phyloP scores from a whole-genome alignment of 2,888 invertebrate genomes.

The Cistogaster globosa region DNA sequence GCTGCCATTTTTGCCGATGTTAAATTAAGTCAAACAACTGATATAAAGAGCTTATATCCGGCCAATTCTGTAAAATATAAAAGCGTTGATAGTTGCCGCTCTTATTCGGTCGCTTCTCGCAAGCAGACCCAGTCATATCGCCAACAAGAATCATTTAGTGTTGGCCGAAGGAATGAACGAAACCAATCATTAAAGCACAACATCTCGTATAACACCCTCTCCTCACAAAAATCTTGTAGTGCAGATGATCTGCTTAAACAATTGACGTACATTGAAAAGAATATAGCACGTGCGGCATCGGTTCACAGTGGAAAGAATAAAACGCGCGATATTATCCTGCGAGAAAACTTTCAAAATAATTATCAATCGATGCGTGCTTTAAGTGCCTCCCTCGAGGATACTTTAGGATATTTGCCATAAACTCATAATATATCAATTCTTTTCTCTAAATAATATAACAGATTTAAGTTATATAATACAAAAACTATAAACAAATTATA shows the following conservation, averaged over 20 bases:
- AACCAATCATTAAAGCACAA: slow-evolving; percentile 69
- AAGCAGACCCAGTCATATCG: slow-evolving; percentile 74
- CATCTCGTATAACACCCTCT: slow-evolving; percentile 69
- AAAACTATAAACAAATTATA: neutral
- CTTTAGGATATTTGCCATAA: slow-evolving; percentile 83
- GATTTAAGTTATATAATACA: neutral
- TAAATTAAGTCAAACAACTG: slow-evolving; percentile 88
- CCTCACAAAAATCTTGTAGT: slow-evolving; percentile 79
- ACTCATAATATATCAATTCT: neutral
- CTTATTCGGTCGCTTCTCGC: slow-evolving; percentile 74
- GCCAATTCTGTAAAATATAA: slow-evolving; percentile 47
- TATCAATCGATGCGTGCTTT: slow-evolving; percentile 82
- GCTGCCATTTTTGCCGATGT: slow-evolving; percentile 93
- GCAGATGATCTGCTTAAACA: slow-evolving; percentile 81
- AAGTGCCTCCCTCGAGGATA: slow-evolving; percentile 83
- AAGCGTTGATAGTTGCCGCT: slow-evolving; percentile 75
- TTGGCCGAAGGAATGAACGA: slow-evolving; percentile 75
- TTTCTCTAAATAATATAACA: slow-evolving; percentile 8
- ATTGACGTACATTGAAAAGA: slow-evolving; percentile 79
- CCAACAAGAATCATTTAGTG: slow-evolving; percentile 78
- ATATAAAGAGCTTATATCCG: slow-evolving; percentile 84
- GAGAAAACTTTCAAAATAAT: slow-evolving; percentile 75
- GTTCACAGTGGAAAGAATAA: slow-evolving; percentile 73
- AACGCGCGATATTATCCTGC: slow-evolving; percentile 68
- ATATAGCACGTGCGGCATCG: slow-evolving; percentile 73